Evolutionary conservation across 2,888 invertebrate species (phyloP), one percentile per base, ranked within the genome.

Genomic region (Erebia ligea): DNA sequence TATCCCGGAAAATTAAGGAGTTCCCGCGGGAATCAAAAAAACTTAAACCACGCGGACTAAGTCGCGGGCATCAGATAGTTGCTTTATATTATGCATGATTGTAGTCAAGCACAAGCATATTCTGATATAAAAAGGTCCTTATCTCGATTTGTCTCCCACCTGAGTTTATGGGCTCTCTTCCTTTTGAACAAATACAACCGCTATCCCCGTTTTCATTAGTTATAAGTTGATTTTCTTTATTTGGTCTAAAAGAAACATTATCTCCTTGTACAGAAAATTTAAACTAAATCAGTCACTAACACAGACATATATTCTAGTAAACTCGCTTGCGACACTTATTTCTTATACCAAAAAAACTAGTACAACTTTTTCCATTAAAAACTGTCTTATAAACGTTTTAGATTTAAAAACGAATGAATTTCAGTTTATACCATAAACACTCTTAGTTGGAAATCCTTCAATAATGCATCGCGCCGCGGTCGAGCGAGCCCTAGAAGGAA

Each of bases 391-490:
- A 34, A 59, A 59, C n/a, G 59, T 59, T n/a, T 40, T 8, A 10
- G 40, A 40, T 59, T 59, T 48, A 15, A 34, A 59, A 65, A 68
- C n/a, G 50, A 52, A 67, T 40, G 52, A 58, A 70, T 70, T 72
- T 70, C 48, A 70, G 72, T 57, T n/a, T n/a, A n/a, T 69, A 42
- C 59, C 65, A 58, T 69, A 64, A 64, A 74, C 74, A 72, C 68
- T 70, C 70, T 59, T 70, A 72, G 73, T 74, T 73, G 71, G 75
- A 71, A 71, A 73, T 72, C 73, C 71, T 72, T 76, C 76, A 76
- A 76, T 76, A 76, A 76, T 76, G 75, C 76, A 76, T 74, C 63
- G 69, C 56, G 45, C 45, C 48, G 69, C 48, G 71, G 42, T 63
- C 66, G 48, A 68, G 13, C 66, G 66, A 70, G 62, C 74, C 74